Evolutionary conservation across 1,140 invertebrate species (phyloP).

Genomic region (Drosophila paulistorum): DNA sequence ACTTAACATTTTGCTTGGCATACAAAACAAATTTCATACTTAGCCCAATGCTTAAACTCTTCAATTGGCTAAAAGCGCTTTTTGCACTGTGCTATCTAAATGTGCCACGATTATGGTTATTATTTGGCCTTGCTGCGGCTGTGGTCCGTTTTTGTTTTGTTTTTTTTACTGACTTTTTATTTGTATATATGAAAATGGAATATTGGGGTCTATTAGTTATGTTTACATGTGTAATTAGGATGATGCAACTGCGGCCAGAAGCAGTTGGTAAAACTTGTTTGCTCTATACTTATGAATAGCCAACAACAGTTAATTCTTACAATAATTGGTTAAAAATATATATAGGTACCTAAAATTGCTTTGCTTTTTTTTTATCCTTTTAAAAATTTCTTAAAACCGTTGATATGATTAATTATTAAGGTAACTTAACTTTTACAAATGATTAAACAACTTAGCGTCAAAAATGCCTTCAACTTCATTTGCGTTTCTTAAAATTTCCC

Average conservation of each 20-base stretch:
- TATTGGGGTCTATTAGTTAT: conserved; percentile 8
- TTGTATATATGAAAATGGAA: conserved; percentile 47
- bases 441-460: no score
- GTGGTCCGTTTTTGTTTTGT: conserved; percentile 40
- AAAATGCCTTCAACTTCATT: no score
- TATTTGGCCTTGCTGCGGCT: conserved; percentile 48
- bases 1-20: conserved; percentile 71
- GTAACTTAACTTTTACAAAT: no score
- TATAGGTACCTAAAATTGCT: no score
- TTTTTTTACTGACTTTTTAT: conserved; percentile 46
- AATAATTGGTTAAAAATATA: no score
- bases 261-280: neutral
- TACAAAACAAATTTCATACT: conserved; percentile 80
- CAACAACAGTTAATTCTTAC: no score
- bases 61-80: conserved; percentile 76
- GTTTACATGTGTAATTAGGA: neutral
- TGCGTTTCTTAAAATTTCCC: no score
- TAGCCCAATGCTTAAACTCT: conserved; percentile 82
- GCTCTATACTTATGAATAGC: conserved; percentile 10
- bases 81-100: conserved; percentile 66
- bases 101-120: conserved; percentile 81
- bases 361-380: no score
- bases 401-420: no score
- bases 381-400: no score
- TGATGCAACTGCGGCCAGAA: conserved; percentile 17